Base-by-base conservation (phyloP, 2,113 vertebrate genomes). In the Pseudorasbora parva region DNA sequence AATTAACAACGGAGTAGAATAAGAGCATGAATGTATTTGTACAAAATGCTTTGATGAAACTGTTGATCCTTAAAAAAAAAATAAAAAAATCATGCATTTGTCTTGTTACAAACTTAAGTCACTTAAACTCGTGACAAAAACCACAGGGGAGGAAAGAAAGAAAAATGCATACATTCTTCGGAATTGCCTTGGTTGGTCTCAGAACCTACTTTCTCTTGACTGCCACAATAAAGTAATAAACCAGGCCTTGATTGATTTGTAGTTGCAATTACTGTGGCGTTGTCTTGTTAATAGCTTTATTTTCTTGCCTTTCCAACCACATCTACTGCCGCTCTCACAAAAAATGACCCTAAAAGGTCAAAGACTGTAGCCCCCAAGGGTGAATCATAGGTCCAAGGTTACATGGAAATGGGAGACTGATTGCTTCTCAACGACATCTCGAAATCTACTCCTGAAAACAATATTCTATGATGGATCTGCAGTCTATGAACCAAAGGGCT, bases 391-490 rank as follows among this genome's bases (percentile, higher is more conserved):
- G 82, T 83, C 86, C 84, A 49, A 75, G 73, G 59, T 74, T 74
- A 84, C 75, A 86, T 60, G 43, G 30, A 85, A 85, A 87, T 60
- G 71, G 68, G 64, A 80, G 82, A 85, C 54, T 62, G 75, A 83
- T 75, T 81, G 86, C 71, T 72, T 77, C 74, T 84, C 82, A 71
- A 82, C 7, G 27, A 84, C 78, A 84, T 87, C 78, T 84, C 56
- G 19, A 83, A 83, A 84, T 80, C 59, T 77, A 62, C 69, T 74
- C 82, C 47, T 80, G 84, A 84, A 87, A 84, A 89, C 85, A 87
- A 72, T 76, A 82, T 82, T 82, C 45, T 11, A 43, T 87, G 84
- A 86, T 87, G 79, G 82, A 89, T 87, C 74, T 71, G 47, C 19
- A 76, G 51, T 75, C 84, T 54, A 41, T 57, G 30, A 72, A 73